Conservation (phyloP, 2,888 invertebrate genomes). For the Idaea dimidiata region DNA sequence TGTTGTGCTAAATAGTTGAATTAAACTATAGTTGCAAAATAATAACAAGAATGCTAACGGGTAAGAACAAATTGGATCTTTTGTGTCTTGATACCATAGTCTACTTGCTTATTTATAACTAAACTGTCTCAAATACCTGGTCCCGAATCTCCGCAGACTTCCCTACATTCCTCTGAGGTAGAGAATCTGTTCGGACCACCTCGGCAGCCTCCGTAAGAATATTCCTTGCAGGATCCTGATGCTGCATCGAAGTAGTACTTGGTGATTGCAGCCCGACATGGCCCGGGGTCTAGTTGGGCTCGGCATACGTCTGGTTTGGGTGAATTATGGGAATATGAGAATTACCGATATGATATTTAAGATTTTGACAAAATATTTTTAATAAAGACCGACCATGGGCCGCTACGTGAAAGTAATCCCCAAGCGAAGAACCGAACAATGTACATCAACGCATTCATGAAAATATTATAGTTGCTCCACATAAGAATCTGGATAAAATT, state of each 20-base stretch:
- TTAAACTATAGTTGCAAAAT: neutral
- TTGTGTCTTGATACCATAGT: neutral
- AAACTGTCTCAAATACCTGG: slow-evolving; percentile 43
- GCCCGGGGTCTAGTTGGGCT: slow-evolving; percentile 84
- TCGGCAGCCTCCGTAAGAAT: slow-evolving; percentile 90
- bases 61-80: neutral
- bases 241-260: slow-evolving; percentile 86
- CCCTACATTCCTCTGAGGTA: slow-evolving; percentile 86
- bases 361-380: no score
- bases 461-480: no score
- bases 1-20: no score
- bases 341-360: no score
- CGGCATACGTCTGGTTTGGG: slow-evolving; percentile 85
- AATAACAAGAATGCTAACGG: neutral
- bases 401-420: no score
- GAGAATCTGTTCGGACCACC: slow-evolving; percentile 93
- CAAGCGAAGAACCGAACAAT: no score
- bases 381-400: no score
- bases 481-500: no score
- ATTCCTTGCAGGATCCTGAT: slow-evolving; percentile 83
- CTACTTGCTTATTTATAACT: neutral
- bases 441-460: no score
- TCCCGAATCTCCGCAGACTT: slow-evolving; percentile 78
- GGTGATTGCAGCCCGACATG: slow-evolving; percentile 83
- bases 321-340: neutral